phyloP scores from a whole-genome alignment of 2,888 invertebrate species.

The Aphidoletes aphidimyza region DNA sequence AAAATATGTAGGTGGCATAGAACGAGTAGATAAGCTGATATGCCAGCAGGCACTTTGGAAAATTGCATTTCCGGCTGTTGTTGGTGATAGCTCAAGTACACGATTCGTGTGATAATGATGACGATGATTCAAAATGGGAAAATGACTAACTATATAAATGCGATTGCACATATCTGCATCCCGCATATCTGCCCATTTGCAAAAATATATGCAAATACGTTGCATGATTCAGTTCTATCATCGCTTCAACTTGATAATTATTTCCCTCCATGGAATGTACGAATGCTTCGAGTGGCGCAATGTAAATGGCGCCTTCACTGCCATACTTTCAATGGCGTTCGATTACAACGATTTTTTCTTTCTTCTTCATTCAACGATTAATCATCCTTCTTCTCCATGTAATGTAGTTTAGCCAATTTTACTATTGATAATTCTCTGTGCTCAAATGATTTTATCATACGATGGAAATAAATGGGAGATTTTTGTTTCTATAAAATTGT shows the following conservation, averaged over 20 bases:
- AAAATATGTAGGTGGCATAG: background rate
- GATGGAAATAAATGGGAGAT: too few relatives aligned
- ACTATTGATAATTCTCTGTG: too few relatives aligned
- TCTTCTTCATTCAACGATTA: background rate
- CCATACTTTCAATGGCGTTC: slow-evolving; percentile 9
- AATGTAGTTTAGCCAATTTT: slow-evolving; percentile 1
- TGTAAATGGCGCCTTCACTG: slow-evolving; percentile 15
- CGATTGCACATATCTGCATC: slow-evolving; percentile 37
- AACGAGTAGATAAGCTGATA: slow-evolving; percentile 39
- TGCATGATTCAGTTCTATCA: background rate
- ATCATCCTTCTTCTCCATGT: background rate
- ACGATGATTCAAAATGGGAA: slow-evolving; percentile 49
- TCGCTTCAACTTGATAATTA: background rate
- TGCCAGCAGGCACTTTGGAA: slow-evolving; percentile 36
- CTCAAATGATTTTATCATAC: too few relatives aligned
- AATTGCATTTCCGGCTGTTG: slow-evolving; percentile 21
- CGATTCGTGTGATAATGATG: slow-evolving; percentile 34
- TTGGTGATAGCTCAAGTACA: slow-evolving; percentile 36
- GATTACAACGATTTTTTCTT: background rate
- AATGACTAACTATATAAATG: slow-evolving; percentile 47
- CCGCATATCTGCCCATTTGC: too few relatives aligned
- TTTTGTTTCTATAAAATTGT: background rate
- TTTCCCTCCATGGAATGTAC: background rate
- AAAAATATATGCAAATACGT: background rate
- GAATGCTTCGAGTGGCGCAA: background rate